Percentiles rank a stretch among this genome's conserved stretches.
phyloP scores from a whole-genome alignment of 2,888 invertebrate genomes.

The Netelia fuscicornis region DNA sequence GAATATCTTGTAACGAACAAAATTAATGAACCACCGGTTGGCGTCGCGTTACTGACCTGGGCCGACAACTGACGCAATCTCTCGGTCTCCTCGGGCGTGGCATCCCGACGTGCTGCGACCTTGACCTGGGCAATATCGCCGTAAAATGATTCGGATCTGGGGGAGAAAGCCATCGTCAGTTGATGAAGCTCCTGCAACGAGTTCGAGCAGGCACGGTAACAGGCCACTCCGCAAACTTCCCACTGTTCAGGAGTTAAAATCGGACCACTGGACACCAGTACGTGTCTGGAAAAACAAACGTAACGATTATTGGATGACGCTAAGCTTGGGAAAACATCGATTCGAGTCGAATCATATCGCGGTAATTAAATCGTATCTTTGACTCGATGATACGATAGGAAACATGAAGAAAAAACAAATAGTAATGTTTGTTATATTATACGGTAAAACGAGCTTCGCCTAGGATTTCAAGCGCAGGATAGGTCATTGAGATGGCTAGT shows the following conservation, averaged over 20 bases:
- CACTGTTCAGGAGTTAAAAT: conserved; percentile 93
- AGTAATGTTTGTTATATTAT: conserved; percentile 23
- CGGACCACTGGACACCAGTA: conserved; percentile 93
- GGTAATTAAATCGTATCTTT: conserved; percentile 3
- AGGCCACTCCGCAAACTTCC: conserved; percentile 93
- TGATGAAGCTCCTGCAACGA: conserved; percentile 95
- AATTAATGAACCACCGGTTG: not conserved
- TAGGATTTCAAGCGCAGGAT: conserved; percentile 67
- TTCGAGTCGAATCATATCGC: no score
- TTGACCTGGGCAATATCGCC: conserved; percentile 97
- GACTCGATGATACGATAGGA: not conserved
- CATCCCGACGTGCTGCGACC: conserved; percentile 96
- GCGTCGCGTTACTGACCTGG: conserved; percentile 86
- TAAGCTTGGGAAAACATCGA: no score
- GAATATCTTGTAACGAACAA: not conserved
- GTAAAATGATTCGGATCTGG: conserved; percentile 97
- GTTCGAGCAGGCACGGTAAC: conserved; percentile 94
- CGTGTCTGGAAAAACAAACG: conserved; percentile 86
- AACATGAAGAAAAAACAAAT: conserved; percentile 2
- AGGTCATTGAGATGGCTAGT: conserved; percentile 58
- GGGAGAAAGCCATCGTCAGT: conserved; percentile 95
- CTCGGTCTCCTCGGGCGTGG: conserved; percentile 93
- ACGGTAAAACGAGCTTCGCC: conserved; percentile 55
- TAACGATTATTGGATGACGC: not conserved
- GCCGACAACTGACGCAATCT: conserved; percentile 95